These are phyloP conservation scores for Trachelus stipa DNA, from an alignment of 2,888 invertebrate species.

Conservation along the genomic window DNA sequence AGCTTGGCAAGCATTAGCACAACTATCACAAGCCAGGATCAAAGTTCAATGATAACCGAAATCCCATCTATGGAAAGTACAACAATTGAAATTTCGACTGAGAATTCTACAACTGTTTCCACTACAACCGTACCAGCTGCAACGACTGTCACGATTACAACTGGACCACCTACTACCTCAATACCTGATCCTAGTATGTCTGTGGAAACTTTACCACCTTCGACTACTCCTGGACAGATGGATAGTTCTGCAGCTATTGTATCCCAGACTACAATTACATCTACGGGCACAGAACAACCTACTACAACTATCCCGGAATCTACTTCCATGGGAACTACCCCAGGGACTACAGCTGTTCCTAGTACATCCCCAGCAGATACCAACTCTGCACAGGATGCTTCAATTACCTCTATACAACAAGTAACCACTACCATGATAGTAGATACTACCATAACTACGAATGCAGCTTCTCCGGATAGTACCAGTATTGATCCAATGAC, in stretches of 20 bases:
- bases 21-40: neutral
- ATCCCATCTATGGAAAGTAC: slow-evolving; percentile 4
- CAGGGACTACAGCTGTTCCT: neutral
- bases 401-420: neutral
- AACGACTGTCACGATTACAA: neutral
- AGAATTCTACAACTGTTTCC: neutral
- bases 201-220: neutral
- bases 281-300: neutral
- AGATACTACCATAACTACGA: slow-evolving; percentile 20
- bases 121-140: neutral
- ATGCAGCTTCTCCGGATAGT: slow-evolving; percentile 6
- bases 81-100: slow-evolving; percentile 28
- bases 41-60: neutral
- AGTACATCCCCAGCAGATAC: neutral
- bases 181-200: neutral
- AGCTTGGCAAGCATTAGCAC: neutral
- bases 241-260: neutral
- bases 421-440: slow-evolving; percentile 8
- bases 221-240: neutral
- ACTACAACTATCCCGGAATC: neutral
- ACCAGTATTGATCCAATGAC: neutral
- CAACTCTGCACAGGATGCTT: neutral
- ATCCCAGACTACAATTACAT: neutral
- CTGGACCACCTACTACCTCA: neutral
- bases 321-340: neutral